These are phyloP conservation scores for Leiothrix lutea DNA, from an alignment of 2,113 vertebrate species.

Conservation along the genomic window DNA sequence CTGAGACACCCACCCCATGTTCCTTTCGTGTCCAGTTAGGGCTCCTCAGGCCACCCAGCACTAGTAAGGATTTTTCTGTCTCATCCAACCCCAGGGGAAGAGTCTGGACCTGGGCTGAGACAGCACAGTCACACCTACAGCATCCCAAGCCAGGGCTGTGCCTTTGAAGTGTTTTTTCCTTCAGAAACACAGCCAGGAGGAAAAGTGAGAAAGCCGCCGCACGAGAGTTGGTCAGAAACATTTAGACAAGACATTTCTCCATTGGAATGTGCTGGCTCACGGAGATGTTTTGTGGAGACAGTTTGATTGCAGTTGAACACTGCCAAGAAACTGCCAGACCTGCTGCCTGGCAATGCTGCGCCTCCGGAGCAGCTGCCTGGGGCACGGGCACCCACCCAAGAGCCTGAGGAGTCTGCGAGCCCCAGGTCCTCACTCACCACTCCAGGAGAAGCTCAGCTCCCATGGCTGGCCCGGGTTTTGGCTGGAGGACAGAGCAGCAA, in stretches of 20 bases:
- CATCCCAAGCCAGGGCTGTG: neutral
- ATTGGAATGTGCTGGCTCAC: conserved; percentile 67
- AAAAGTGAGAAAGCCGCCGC: conserved; percentile 31
- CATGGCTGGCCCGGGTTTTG: conserved; percentile 22
- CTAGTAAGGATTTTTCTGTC: neutral
- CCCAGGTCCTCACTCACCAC: neutral
- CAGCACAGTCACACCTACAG: neutral
- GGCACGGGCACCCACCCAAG: conserved; percentile 20
- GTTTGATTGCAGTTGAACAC: neutral
- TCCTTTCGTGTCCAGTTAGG: neutral
- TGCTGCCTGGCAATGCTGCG: conserved; percentile 28
- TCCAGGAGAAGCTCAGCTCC: conserved; percentile 28
- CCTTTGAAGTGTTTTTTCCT: conserved; percentile 32
- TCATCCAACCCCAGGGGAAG: neutral
- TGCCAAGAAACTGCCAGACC: conserved; percentile 61
- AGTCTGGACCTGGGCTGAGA: neutral
- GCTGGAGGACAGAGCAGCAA: conserved; percentile 50
- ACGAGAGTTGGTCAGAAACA: conserved; percentile 56
- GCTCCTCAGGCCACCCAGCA: neutral
- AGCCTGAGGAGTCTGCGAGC: neutral
- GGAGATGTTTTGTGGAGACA: conserved; percentile 12
- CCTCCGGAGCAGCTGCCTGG: conserved; percentile 36
- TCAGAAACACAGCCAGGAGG: conserved; percentile 34
- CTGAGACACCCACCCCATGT: fast-evolving
- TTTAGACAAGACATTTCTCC: conserved; percentile 67